Evolutionary conservation across 2,888 invertebrate genomes (phyloP), one percentile per base, ranked within the genome.

Genomic region (Lampropteryx suffumata): DNA sequence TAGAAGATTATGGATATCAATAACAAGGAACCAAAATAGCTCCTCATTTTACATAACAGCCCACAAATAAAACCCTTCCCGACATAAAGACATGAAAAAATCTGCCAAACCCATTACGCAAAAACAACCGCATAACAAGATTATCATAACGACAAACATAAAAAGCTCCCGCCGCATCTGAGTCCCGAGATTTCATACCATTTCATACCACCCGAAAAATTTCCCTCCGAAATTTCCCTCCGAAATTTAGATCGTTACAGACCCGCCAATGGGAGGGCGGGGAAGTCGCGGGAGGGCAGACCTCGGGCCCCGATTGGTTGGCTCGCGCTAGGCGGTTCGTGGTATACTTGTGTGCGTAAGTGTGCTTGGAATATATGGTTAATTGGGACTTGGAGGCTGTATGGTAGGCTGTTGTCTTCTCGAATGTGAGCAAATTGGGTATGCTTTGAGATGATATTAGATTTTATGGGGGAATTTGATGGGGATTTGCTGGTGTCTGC

Each of bases 141-240:
- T 86, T 87, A 86, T 87, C 81, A 87, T 87, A 86, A 82, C 59
- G 59, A 53, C 58, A 59, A 57, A 57, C 57, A 59, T 62, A 62
- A 61, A 61, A 59, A 50, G 47, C 52, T 44, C 47, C 46, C 55
- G 44, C 68, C 67, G 66, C 67, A 59, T 62, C 54, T 39, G 32
- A 44, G 45, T 48, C 71, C 66, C 66, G 76, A 78, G 82, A 80
- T 78, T 80, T 79, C 79, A 83, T 85, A 83, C 80, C 82, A 80
- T 78, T 80, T 79, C 79, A 83, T 85, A 83, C 80, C 82, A 83
- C 80, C 86, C 58, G 73, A 86, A 85, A 87, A 83, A 79, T 17
- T 83, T 56, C 82, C 81, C 84, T 82, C 79, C 79, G 86, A 83
- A 79, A 3, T 83, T 56, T 83, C 81, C 84, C 82, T 80, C 79